Conservation (phyloP, 2,888 invertebrate genomes). For the Drosophila sordidula region DNA sequence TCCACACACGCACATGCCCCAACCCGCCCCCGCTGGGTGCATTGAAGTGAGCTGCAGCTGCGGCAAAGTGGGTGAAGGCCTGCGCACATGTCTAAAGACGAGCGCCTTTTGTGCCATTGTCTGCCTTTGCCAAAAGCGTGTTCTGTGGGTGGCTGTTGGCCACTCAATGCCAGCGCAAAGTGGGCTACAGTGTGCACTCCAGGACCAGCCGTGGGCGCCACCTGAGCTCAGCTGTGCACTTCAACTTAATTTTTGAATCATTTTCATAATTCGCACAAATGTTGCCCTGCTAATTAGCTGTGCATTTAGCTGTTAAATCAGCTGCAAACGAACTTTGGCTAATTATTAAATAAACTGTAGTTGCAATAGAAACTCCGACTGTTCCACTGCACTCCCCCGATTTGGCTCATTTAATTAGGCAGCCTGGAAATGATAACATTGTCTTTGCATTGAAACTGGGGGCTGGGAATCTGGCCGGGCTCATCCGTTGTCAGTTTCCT, state of each 20-base stretch:
- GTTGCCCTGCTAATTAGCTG: slow-evolving; percentile 63
- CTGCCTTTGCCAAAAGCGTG: slow-evolving; percentile 46
- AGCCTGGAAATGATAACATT: slow-evolving; percentile 56
- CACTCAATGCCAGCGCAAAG: slow-evolving; percentile 71
- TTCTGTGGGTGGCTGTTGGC: slow-evolving; percentile 25
- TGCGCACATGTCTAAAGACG: slow-evolving; percentile 54
- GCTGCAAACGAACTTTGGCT: slow-evolving; percentile 48
- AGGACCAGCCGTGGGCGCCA: slow-evolving; percentile 18
- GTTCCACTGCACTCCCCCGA: background rate
- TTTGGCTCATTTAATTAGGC: slow-evolving; percentile 66
- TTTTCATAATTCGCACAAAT: slow-evolving; percentile 37
- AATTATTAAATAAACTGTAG: slow-evolving; percentile 62
- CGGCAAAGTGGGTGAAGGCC: slow-evolving; percentile 78
- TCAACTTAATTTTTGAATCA: slow-evolving; percentile 60
- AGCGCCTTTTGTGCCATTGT: slow-evolving; percentile 74
- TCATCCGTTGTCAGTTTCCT: slow-evolving; percentile 55
- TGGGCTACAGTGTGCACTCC: slow-evolving; percentile 36
- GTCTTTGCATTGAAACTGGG: slow-evolving; percentile 45
- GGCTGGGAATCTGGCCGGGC: slow-evolving; percentile 20
- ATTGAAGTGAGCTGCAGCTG: slow-evolving; percentile 59
- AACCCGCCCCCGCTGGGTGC: slow-evolving; percentile 22
- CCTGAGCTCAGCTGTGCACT: slow-evolving; percentile 12
- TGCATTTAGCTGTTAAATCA: slow-evolving; percentile 51
- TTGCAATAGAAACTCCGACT: slow-evolving; percentile 19
- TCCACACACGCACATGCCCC: slow-evolving; percentile 32